Conservation (phyloP, 1,140 invertebrate genomes). For the Leptonema lineaticorne region DNA sequence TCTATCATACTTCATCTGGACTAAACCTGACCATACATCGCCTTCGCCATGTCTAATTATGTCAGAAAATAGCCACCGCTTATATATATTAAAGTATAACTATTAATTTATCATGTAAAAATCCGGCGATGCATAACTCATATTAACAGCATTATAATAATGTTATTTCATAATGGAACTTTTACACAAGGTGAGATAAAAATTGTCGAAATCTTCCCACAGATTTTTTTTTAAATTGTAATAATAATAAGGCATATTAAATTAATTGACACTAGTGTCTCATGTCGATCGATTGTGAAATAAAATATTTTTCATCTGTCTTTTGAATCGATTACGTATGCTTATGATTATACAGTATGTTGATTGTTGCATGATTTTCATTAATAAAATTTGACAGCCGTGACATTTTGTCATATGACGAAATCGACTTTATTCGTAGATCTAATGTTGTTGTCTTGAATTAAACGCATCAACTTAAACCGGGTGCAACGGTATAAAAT, state of each 20-base stretch:
- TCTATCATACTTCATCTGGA: conserved; percentile 16
- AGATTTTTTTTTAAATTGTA: too few species aligned
- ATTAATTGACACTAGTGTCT: background rate
- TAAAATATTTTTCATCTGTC: background rate
- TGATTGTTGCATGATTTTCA: conserved; percentile 3
- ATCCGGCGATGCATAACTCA: too few species aligned
- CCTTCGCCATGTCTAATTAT: conserved; percentile 4
- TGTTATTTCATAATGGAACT: too few species aligned
- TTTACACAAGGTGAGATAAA: too few species aligned
- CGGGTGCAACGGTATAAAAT: too few species aligned
- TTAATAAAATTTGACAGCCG: conserved; percentile 11
- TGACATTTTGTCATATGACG: background rate
- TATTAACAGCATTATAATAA: too few species aligned
- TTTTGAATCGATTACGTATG: background rate
- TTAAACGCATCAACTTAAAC: background rate
- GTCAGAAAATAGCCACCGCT: background rate
- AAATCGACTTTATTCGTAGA: background rate
- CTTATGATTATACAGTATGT: background rate
- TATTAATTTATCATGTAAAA: background rate
- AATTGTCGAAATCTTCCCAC: too few species aligned
- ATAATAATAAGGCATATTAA: too few species aligned
- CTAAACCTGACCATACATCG: background rate
- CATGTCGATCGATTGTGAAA: background rate
- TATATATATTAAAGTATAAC: background rate
- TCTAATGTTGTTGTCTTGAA: background rate